Conservation (phyloP, 2,797 vertebrate species). For the Typhlichthys eigenmanni region DNA sequence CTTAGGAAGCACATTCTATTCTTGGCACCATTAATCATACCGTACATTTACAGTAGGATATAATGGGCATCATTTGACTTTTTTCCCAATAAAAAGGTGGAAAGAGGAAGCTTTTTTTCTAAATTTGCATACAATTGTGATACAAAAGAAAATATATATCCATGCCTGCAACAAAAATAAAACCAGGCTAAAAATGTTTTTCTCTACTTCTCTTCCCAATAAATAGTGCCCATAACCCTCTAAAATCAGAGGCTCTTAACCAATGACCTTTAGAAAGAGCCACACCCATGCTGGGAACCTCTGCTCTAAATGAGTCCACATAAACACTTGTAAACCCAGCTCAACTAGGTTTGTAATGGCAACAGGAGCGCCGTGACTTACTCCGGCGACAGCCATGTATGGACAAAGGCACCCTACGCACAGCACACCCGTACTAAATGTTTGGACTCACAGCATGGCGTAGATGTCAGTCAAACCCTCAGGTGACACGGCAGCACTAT, state of each 20-base stretch:
- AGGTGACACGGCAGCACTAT: slow-evolving; percentile 6
- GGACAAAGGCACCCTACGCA: not conserved
- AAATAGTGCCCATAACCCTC: too few relatives aligned
- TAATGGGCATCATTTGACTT: too few relatives aligned
- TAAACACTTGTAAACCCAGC: slow-evolving; percentile 9
- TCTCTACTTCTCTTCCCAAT: too few relatives aligned
- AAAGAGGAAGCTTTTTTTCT: not conserved
- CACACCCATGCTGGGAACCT: too few relatives aligned
- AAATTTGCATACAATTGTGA: not conserved
- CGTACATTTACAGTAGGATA: too few relatives aligned
- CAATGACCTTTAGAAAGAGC: too few relatives aligned
- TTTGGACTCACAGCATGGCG: not conserved
- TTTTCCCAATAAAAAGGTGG: too few relatives aligned
- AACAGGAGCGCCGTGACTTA: slow-evolving; percentile 12
- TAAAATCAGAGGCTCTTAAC: too few relatives aligned
- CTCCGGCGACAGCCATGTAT: not conserved
- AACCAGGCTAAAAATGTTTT: too few relatives aligned
- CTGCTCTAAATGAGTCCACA: not conserved
- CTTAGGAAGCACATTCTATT: too few relatives aligned
- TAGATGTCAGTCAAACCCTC: not conserved
- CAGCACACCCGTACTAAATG: not conserved
- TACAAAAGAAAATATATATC: not conserved
- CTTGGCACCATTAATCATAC: too few relatives aligned
- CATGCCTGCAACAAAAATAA: too few relatives aligned
- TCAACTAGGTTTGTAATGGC: slow-evolving; percentile 7